phyloP scores from a whole-genome alignment of 2,113 vertebrate genomes.

The Ascaphus truei region DNA sequence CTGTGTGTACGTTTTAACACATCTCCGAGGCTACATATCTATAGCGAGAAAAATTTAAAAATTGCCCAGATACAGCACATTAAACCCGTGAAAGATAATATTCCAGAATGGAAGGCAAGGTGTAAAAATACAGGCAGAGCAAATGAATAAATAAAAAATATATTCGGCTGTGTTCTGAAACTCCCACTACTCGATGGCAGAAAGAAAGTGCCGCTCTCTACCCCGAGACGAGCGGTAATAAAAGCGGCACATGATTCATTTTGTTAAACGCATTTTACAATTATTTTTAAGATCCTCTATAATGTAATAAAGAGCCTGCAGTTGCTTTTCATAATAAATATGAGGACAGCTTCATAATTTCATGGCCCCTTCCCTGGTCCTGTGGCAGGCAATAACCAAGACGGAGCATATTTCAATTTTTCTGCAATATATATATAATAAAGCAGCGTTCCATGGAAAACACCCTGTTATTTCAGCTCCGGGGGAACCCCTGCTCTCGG shows the following conservation, averaged over 20 bases:
- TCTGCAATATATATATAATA: no score
- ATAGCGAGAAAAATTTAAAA: no score
- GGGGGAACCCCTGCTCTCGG: no score
- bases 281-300: not conserved
- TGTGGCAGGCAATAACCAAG: not conserved
- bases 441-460: no score
- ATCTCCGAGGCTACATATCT: no score
- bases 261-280: not conserved
- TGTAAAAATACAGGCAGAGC: not conserved
- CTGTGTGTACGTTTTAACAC: no score
- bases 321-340: not conserved
- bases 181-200: not conserved
- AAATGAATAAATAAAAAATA: constrained; percentile 5
- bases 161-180: not conserved
- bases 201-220: not conserved
- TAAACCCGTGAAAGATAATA: not conserved
- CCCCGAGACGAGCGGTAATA: not conserved
- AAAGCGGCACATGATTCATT: not conserved
- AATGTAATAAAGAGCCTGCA: not conserved
- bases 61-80: no score
- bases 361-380: not conserved
- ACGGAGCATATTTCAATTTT: not conserved
- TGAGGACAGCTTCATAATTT: not conserved
- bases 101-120: not conserved
- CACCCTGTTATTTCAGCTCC: no score